phyloP scores from a whole-genome alignment of 2,797 vertebrate species.

The Characodon lateralis region DNA sequence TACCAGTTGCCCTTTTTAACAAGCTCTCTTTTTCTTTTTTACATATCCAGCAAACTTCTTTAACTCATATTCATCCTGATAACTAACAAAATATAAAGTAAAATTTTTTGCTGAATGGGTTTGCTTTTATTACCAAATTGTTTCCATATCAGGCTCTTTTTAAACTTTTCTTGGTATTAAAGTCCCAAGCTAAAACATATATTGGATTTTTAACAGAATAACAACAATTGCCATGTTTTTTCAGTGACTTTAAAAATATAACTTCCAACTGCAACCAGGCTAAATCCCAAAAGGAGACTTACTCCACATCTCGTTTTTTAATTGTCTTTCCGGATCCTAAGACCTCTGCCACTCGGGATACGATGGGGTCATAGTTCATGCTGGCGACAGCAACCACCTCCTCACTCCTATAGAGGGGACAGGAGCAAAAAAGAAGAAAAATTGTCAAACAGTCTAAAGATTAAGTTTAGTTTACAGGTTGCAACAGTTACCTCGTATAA shows the following conservation, averaged over 20 bases:
- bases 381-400: constrained; percentile 97
- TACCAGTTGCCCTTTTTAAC: neutral
- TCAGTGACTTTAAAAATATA: constrained; percentile 48
- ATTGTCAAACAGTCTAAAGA: neutral
- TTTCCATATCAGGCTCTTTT: neutral
- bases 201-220: constrained; percentile 28
- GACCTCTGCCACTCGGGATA: constrained; percentile 96
- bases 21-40: neutral
- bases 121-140: neutral
- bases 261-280: constrained; percentile 49
- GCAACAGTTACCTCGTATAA: constrained; percentile 88
- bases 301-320: constrained; percentile 98
- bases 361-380: constrained; percentile 98
- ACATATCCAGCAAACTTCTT: neutral
- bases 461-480: neutral
- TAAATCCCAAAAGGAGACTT: constrained; percentile 77
- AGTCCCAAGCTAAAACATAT: constrained; percentile 18
- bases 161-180: neutral
- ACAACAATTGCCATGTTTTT: constrained; percentile 47
- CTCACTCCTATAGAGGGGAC: constrained; percentile 84
- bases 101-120: neutral
- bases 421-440: constrained; percentile 29
- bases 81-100: neutral
- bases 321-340: constrained; percentile 92
- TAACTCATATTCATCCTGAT: neutral